Base-by-base conservation (phyloP, 2,797 vertebrate genomes). In the Halcyon leucocephala region DNA sequence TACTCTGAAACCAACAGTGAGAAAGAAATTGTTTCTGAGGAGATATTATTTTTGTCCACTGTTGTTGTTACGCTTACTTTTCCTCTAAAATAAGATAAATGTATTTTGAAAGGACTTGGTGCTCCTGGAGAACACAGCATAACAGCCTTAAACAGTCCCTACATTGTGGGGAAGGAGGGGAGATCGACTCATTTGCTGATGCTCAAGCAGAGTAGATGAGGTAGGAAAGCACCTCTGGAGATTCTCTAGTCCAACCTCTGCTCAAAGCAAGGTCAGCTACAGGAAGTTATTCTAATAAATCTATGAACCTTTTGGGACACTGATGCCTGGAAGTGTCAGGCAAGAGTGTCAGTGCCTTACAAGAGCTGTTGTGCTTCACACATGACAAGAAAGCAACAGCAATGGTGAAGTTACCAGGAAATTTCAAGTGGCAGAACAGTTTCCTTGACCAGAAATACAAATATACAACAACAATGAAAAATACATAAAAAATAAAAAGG, bases 391-490 rank as follows among this genome's bases (percentile, higher is more conserved):
- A 6, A 55, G 9, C 9, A 74, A 18, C 8, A 52, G 25, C 44
- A 55, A 20, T 0, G 2, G 9, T 33, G n/a, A 71, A 70, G 24
- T 33, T 31, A 44, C 22, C 26, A 57, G 41, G 46, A 69, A 74
- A 42, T 78, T 61, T 66, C n/a, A 71, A 67, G 24, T 5, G 3
- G 11, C 16, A 69, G 24, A 74, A 70, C 4, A 16, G 14, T 49
- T 87, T 65, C 64, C 91, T 91, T 95, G 82, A 96, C 69, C 58
- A 77, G 14, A 65, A 89, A 14, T 6, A 73, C 7, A 78, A 96
- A 85, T 82, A 90, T 72, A 80, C 64, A 93, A 87, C 57, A 91
- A 88, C 77, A 95, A 81, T 72, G 39, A 90, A 84, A 84, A 83
- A 73, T 4, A 37, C 0, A 11, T 70, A 44, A 33, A 80, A 95